These are phyloP conservation scores for Tigriopus japonicus DNA, from an alignment of 1,140 invertebrate genomes.

Conservation along the genomic window DNA sequence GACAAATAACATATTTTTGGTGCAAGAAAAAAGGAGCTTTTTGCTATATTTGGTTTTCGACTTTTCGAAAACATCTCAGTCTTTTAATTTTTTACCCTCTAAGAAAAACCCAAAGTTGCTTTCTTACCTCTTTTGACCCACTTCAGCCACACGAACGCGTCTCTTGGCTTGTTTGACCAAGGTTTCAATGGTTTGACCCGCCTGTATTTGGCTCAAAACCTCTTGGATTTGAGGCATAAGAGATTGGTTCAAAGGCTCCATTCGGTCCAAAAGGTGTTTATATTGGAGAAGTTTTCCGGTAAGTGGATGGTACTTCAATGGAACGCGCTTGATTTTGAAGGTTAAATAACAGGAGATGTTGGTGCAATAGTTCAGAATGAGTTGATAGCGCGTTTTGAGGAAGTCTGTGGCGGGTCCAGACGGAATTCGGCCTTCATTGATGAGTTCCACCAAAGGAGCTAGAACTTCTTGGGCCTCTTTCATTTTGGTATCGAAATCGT, in stretches of 20 bases:
- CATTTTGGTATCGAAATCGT: conserved; percentile 50
- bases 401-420: conserved; percentile 40
- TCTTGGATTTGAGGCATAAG: conserved; percentile 40
- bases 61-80: too few relatives aligned
- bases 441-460: conserved; percentile 25
- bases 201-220: conserved; percentile 27
- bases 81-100: too few relatives aligned
- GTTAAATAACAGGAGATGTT: conserved; percentile 71
- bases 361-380: conserved; percentile 54
- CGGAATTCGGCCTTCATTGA: conserved; percentile 33
- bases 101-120: too few relatives aligned
- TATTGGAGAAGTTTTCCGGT: conserved; percentile 60
- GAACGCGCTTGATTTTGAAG: conserved; percentile 45
- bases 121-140: conserved; percentile 17
- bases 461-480: background rate
- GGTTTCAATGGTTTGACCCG: conserved; percentile 5
- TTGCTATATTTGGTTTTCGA: too few relatives aligned
- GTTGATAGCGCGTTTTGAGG: conserved; percentile 44
- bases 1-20: too few relatives aligned
- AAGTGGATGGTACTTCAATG: conserved; percentile 59
- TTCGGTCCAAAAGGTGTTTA: conserved; percentile 47
- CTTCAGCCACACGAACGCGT: conserved; percentile 16
- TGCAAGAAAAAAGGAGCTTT: too few relatives aligned
- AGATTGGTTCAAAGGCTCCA: conserved; percentile 42
- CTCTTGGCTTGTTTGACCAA: conserved; percentile 8